Conservation (phyloP, 2,797 vertebrate species). For the Chaunax sp. region DNA sequence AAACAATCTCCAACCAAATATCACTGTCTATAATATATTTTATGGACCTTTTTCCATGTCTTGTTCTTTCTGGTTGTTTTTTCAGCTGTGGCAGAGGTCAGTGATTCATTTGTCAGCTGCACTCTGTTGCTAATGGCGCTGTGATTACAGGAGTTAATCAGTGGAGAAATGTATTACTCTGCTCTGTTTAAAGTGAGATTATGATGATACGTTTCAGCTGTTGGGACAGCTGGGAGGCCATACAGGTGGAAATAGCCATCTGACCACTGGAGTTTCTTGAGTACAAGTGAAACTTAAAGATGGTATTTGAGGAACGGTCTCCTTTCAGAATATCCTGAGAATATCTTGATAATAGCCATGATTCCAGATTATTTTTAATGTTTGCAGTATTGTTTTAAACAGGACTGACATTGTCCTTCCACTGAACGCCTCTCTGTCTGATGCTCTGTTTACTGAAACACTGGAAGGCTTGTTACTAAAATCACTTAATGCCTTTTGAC, state of each 20-base stretch:
- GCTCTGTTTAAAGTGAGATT: neutral
- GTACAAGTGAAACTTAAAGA: too few relatives aligned
- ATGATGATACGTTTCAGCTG: neutral
- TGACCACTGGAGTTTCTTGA: too few relatives aligned
- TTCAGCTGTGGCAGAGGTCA: too few relatives aligned
- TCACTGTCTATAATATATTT: too few relatives aligned
- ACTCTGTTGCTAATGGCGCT: too few relatives aligned
- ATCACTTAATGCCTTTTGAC: conserved; percentile 23
- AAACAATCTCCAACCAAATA: too few relatives aligned
- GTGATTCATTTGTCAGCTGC: too few relatives aligned
- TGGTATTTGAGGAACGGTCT: too few relatives aligned
- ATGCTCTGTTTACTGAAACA: conserved; percentile 15
- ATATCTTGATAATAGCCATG: neutral
- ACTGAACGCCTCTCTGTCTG: neutral
- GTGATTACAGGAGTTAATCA: too few relatives aligned
- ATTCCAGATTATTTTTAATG: neutral
- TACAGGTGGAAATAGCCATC: neutral
- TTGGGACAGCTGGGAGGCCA: neutral
- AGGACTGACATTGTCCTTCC: neutral
- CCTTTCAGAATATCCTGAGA: too few relatives aligned
- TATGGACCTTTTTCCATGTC: conserved; percentile 1
- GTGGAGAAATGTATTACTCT: too few relatives aligned
- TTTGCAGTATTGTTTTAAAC: neutral
- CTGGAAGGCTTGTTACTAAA: conserved; percentile 9
- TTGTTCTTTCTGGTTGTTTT: too few relatives aligned